Base-by-base conservation (phyloP, 2,888 invertebrate species). In the Dexiosoma caninum region DNA sequence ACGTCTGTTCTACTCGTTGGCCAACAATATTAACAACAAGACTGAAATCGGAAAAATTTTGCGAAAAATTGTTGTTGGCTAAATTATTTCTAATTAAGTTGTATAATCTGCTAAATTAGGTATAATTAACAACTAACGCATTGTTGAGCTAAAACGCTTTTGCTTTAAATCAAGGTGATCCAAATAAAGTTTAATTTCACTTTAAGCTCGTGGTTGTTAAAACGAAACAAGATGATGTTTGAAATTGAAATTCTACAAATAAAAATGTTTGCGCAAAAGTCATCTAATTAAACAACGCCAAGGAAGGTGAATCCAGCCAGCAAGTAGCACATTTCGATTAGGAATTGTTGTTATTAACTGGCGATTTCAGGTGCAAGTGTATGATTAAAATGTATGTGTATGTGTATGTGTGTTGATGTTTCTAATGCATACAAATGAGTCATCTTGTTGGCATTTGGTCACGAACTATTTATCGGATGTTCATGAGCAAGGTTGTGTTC, bases 61-160 rank as follows among this genome's bases (percentile, higher is more conserved):
- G 16, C 12, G 23, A 60, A 51, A 21, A 57, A 62, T 40, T 67
- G 30, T 21, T 67, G 23, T 30, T 55, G 69, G 27, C 62, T 44
- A 77, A 80, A 66, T 72, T 69, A 64, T 74, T 59, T 64, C 44
- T 77, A 81, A 81, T 81, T 81, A 81, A 81, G 81, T 77, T 81
- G 81, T 81, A 27, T 42, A 51, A 37, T 77, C 35, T 40, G 72
- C 81, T 30, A 77, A 81, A 72, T 72, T 77, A 69, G 81, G 37
- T 72, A 77, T 80, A 76, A 80, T 81, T 81, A 81, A 71, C 27
- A 49, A 27, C 19, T 10, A 19, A 30, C 14, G 55, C 8, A 23
- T 37, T 51, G 62, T 16, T 70, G 40, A 66, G 37, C 75, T 23
- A 40, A 69, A 55, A 62, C 37, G 30, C 37, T 62, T 69, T 44